Base-by-base conservation (phyloP, 2,888 invertebrate genomes). In the Gymnocheta viridis region DNA sequence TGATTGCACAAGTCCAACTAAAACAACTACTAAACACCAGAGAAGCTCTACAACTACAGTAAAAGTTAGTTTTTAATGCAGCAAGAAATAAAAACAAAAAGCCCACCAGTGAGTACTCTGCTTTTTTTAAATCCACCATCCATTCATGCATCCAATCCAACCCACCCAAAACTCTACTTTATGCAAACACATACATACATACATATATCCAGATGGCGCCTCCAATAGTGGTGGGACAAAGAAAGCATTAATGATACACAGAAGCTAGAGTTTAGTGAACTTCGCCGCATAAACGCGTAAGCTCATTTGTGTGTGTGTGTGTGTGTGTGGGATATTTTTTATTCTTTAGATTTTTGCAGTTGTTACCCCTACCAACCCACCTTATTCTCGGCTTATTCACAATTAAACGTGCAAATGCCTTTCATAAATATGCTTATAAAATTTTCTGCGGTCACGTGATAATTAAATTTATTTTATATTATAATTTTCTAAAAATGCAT, bases 181-280 rank as follows among this genome's bases (percentile, higher is more conserved):
- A 27, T 14, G 47, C 19, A 56, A n/a, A 27, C 7, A 41, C 24
- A 56, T 27, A 41, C 0, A 22, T 51, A 5, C 22, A 27, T 4
- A 41, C 24, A 56, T 27, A 41, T 1, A 22, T 51, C 10, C 22
- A 54, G 41, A 64, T 64, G 29, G 51, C 38, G 38, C 73, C 27
- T 51, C 41, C 19, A 41, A 27, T 22, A 41, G n/a, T 47, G 29
- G 29, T 58, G 51, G n/a, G 29, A 74, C 49, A 64, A 74, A 19
- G 51, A 74, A 58, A 58, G 9, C 19, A 44, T 58, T 44, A 72
- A 58, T 72, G n/a, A n/a, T n/a, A 19, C 19, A 58, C 29, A 51
- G 12, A 35, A 62, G 24, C 17, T 38, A 19, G 41, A 64, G 74
- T 74, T 74, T 64, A 74, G 14, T 74, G 74, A 74, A 74, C 74